Conservation (phyloP, 2,797 vertebrate species). For the Heterohyrax brucei region DNA sequence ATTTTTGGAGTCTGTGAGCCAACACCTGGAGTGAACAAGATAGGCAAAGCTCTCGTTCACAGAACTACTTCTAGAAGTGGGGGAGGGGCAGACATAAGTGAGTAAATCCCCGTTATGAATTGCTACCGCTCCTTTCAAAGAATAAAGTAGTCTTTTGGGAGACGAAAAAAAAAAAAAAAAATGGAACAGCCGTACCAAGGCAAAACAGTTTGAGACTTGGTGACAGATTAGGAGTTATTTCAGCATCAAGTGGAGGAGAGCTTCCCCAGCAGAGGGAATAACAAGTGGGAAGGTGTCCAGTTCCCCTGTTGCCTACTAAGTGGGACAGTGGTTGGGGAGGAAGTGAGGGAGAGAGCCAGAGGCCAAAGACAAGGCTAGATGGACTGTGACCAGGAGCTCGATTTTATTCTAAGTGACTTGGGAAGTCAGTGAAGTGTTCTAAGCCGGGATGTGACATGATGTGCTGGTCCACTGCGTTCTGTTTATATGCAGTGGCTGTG, state of each 20-base stretch:
- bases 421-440: not conserved
- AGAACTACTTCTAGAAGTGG: not conserved
- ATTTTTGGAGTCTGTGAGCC: not conserved
- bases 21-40: not conserved
- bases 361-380: not conserved
- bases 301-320: not conserved
- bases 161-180: not conserved
- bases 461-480: conserved; percentile 30
- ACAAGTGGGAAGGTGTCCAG: not conserved
- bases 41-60: not conserved
- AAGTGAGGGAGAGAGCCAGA: not conserved
- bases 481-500: not conserved
- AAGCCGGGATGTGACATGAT: not conserved
- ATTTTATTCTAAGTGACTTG: conserved; percentile 21
- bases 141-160: not conserved
- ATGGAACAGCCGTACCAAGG: not conserved
- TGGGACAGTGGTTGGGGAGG: not conserved
- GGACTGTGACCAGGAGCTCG: not conserved
- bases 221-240: conserved; percentile 32
- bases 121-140: not conserved
- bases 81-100: not conserved
- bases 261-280: not conserved
- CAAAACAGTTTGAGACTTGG: not conserved
- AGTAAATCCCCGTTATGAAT: not conserved
- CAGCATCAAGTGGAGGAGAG: not conserved